Percentiles rank a stretch among this genome's conserved stretches.
phyloP scores from a whole-genome alignment of 92 coral and sea anemone genomes.

The Meandrina meandrites region DNA sequence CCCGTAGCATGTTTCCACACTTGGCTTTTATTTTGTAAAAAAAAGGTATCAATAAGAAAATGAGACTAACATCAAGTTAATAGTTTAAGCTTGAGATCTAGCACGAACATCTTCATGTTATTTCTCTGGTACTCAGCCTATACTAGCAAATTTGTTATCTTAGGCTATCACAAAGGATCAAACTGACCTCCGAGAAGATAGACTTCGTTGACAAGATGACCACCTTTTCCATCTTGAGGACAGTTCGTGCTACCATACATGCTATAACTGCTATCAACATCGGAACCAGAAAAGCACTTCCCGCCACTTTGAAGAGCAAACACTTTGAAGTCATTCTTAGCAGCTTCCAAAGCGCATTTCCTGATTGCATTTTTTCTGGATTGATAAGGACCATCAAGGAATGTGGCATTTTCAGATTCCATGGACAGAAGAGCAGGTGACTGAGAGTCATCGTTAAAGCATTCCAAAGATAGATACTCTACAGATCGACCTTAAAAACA shows the following conservation, averaged over 20 bases:
- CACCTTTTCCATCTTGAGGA: conserved; percentile 16
- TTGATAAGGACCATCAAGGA: not conserved
- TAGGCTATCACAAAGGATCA: not conserved
- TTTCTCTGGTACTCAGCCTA: too few species aligned
- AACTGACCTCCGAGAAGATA: conserved; percentile 21
- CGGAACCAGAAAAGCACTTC: conserved; percentile 6
- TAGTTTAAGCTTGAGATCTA: too few species aligned
- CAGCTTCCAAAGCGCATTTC: conserved; percentile 36
- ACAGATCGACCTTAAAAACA: conserved; percentile 11
- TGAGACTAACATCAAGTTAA: not conserved
- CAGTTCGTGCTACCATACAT: conserved; percentile 13
- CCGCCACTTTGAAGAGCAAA: conserved; percentile 34
- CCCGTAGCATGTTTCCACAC: conserved; percentile 11
- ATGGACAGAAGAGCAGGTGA: not conserved
- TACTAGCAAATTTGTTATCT: not conserved
- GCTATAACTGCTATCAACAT: not conserved
- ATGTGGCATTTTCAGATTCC: conserved; percentile 21
- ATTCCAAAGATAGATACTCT: conserved; percentile 24
- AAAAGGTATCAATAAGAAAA: not conserved
- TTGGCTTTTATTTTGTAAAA: conserved; percentile 9
- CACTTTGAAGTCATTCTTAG: conserved; percentile 16
- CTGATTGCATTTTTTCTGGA: conserved; percentile 23
- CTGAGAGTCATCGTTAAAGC: not conserved
- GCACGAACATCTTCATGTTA: not conserved
- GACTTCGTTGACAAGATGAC: conserved; percentile 10